Conservation (phyloP, 2,888 invertebrate species). For the Epicampocera succincta region DNA sequence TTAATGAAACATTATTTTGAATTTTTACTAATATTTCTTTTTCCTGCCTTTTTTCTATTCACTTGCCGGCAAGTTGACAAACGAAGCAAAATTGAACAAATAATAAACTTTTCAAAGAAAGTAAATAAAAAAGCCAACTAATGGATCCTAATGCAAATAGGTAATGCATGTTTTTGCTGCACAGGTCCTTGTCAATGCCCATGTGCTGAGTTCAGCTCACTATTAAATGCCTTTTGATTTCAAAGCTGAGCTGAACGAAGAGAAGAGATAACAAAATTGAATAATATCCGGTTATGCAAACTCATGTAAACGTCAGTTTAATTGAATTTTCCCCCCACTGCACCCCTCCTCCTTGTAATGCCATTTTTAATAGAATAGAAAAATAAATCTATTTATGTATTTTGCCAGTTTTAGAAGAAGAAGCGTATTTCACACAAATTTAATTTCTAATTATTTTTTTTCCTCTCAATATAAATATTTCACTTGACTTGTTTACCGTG, state of each 20-base stretch:
- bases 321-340: constrained; percentile 28
- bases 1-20: constrained; percentile 32
- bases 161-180: constrained; percentile 17
- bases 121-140: background rate
- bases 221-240: constrained; percentile 12
- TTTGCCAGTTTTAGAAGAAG: constrained; percentile 23
- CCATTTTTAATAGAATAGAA: constrained; percentile 29
- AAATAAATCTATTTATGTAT: constrained; percentile 42
- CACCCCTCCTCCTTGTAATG: constrained; percentile 9
- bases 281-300: constrained; percentile 59
- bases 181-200: constrained; percentile 1
- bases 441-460: constrained; percentile 5
- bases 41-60: constrained; percentile 1
- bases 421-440: constrained; percentile 44
- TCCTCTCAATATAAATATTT: constrained; percentile 30
- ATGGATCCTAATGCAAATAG: background rate
- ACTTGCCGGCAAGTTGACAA: constrained; percentile 53
- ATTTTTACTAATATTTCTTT: constrained; percentile 32
- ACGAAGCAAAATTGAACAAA: background rate
- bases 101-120: constrained; percentile 3
- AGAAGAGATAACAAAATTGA: constrained; percentile 29
- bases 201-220: constrained; percentile 21
- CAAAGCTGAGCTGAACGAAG: constrained; percentile 2
- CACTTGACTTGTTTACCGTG: constrained; percentile 48
- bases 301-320: constrained; percentile 44